These are phyloP conservation scores for Piezodorus guildinii DNA, from an alignment of 1,140 invertebrate genomes.

Conservation along the genomic window DNA sequence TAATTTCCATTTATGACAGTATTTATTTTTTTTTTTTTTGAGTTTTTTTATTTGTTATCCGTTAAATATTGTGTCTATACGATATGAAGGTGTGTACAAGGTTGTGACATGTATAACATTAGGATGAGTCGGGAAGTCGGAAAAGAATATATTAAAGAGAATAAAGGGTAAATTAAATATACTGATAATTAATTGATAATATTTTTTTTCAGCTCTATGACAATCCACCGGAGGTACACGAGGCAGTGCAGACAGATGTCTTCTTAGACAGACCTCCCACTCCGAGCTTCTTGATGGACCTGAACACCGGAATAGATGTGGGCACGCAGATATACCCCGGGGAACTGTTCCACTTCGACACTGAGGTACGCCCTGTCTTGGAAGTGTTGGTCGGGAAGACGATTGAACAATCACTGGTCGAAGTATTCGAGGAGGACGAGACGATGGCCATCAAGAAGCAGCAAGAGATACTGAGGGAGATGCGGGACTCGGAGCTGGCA, in stretches of 20 bases:
- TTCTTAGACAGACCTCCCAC: constrained; percentile 64
- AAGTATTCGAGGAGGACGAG: constrained; percentile 70
- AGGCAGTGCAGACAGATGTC: constrained; percentile 73
- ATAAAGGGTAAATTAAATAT: too few species aligned
- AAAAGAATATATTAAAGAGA: too few species aligned
- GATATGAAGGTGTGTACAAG: too few species aligned
- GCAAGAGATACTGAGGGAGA: constrained; percentile 63
- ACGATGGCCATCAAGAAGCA: constrained; percentile 56
- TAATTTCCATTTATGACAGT: too few species aligned
- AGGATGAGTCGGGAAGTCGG: too few species aligned
- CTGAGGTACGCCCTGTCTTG: constrained; percentile 74
- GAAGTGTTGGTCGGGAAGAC: constrained; percentile 80
- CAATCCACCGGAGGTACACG: constrained; percentile 41
- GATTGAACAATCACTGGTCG: constrained; percentile 71
- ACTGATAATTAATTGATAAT: not conserved
- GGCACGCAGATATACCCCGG: constrained; percentile 76
- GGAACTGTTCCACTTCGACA: constrained; percentile 83
- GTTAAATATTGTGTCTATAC: too few species aligned
- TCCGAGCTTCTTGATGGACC: constrained; percentile 55
- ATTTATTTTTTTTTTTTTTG: too few species aligned
- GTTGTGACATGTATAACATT: too few species aligned
- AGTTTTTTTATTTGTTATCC: too few species aligned
- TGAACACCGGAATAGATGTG: constrained; percentile 64
- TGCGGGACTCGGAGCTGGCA: constrained; percentile 64
- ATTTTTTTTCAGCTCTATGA: constrained; percentile 22